Conservation (phyloP, 2,113 vertebrate genomes). For the Isurus oxyrinchus region DNA sequence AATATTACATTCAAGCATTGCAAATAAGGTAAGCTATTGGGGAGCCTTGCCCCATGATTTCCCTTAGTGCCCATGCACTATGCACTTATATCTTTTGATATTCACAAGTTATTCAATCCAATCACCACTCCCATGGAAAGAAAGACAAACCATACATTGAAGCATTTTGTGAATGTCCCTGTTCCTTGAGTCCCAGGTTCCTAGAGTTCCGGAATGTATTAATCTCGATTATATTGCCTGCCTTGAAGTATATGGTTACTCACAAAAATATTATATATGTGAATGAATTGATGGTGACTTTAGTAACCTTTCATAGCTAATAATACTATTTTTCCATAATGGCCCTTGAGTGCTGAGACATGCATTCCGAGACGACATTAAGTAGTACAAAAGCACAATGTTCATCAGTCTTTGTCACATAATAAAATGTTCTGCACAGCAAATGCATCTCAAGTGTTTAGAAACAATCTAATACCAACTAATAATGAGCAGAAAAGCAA, state of each 20-base stretch:
- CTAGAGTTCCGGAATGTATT: no score
- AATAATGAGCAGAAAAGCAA: not conserved
- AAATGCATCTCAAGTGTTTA: not conserved
- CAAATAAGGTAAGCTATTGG: not conserved
- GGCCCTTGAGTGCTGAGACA: not conserved
- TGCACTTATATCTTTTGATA: not conserved
- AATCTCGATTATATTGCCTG: not conserved
- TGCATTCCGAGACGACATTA: not conserved
- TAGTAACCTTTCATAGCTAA: not conserved
- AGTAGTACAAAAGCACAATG: not conserved
- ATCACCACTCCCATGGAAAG: not conserved
- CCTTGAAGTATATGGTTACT: not conserved
- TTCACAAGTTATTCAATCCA: not conserved
- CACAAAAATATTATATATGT: not conserved
- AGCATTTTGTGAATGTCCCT: not conserved
- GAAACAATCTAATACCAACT: not conserved
- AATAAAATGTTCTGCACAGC: not conserved
- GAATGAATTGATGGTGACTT: conserved; percentile 12
- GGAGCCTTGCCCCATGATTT: not conserved
- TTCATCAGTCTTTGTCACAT: not conserved
- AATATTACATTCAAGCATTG: not conserved
- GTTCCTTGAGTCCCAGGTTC: not conserved
- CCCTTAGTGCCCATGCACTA: not conserved
- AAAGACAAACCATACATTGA: not conserved
- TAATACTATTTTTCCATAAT: not conserved